Evolutionary conservation across 2,888 invertebrate species (phyloP).

Genomic region (Bugula neritina): DNA sequence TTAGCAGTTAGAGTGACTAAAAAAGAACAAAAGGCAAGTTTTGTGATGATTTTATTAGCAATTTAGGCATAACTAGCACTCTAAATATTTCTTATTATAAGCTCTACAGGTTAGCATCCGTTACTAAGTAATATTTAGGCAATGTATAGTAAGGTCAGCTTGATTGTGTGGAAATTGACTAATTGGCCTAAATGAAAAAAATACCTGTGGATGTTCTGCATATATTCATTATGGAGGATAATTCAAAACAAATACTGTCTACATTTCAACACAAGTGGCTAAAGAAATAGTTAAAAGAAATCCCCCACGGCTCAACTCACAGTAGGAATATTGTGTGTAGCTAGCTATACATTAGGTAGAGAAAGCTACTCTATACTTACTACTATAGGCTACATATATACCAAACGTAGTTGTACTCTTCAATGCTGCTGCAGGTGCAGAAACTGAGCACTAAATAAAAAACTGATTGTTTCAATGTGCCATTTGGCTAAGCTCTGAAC

Average conservation of each 20-base stretch:
- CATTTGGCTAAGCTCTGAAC: too few relatives aligned
- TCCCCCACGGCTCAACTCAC: too few relatives aligned
- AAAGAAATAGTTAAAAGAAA: too few relatives aligned
- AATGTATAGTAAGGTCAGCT: slow-evolving; percentile 15
- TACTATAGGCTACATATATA: too few relatives aligned
- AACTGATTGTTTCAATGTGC: too few relatives aligned
- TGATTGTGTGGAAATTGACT: slow-evolving; percentile 14
- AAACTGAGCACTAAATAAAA: too few relatives aligned
- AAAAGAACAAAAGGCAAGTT: not conserved
- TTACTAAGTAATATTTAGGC: slow-evolving; percentile 2
- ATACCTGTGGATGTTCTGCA: not conserved
- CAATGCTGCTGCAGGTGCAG: too few relatives aligned
- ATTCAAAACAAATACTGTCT: slow-evolving; percentile 16
- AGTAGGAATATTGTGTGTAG: too few relatives aligned
- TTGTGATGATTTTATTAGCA: not conserved
- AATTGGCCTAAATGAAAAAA: slow-evolving; percentile 25
- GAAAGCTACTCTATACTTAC: too few relatives aligned
- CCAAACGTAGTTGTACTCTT: too few relatives aligned
- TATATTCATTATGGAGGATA: not conserved
- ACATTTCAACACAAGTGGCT: not conserved
- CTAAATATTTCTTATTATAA: not conserved
- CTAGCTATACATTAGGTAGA: too few relatives aligned
- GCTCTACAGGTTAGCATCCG: not conserved
- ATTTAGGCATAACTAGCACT: not conserved
- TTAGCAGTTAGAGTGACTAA: not conserved